Evolutionary conservation across 2,113 vertebrate genomes (phyloP).

Genomic region (Ceyx melanurus): DNA sequence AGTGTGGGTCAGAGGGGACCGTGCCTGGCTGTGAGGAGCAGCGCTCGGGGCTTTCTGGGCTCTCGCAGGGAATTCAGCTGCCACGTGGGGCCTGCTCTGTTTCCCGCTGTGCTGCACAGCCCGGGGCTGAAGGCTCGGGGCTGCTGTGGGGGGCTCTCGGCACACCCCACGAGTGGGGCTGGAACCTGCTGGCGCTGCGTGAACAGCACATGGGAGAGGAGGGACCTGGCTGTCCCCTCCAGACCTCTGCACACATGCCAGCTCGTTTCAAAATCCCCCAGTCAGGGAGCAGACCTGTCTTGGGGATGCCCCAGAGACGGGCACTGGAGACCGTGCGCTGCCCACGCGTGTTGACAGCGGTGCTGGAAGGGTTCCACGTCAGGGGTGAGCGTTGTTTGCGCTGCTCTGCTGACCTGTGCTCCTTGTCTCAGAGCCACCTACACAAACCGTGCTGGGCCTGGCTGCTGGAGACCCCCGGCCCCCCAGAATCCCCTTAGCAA

Average conservation of each 20-base stretch:
- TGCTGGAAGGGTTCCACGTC: background rate
- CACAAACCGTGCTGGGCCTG: too few relatives aligned
- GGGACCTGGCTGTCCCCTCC: background rate
- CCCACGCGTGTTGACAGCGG: background rate
- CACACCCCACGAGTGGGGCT: rapidly evolving
- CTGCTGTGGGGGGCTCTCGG: background rate
- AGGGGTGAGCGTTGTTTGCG: background rate
- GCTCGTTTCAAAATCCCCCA: background rate
- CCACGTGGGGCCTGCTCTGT: rapidly evolving
- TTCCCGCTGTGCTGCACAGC: background rate
- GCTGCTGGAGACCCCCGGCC: too few relatives aligned
- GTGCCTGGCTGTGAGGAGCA: background rate
- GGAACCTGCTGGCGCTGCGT: rapidly evolving
- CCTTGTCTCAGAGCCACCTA: background rate
- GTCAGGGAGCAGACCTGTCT: too few relatives aligned
- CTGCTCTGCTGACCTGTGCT: background rate
- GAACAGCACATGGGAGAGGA: background rate
- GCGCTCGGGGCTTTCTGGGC: rapidly evolving
- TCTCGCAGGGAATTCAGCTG: background rate
- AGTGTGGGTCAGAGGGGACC: rapidly evolving
- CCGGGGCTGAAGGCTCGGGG: background rate
- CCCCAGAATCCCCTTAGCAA: background rate
- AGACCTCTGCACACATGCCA: background rate
- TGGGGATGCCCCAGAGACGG: background rate
- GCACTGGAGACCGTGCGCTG: background rate